A percentile compares a stretch with the other conserved stretches of the same genome.
Evolutionary conservation across 2,113 vertebrate species (phyloP).

Genomic region (Ciconia maguari): DNA sequence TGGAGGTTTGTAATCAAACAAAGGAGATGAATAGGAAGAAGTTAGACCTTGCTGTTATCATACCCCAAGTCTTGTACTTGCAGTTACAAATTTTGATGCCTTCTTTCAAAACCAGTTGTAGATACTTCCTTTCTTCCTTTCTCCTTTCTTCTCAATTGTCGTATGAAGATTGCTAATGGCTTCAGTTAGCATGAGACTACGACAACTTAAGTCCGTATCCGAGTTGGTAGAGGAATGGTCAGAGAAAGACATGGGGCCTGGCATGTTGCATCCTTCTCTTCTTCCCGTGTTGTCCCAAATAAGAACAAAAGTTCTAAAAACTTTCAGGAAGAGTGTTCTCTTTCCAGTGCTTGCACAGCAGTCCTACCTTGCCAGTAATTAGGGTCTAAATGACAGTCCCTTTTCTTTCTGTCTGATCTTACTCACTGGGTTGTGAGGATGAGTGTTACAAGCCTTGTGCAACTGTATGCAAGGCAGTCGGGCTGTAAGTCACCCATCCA

Average conservation of each 20-base stretch:
- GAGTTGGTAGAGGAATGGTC: not conserved
- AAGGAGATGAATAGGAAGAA: not conserved
- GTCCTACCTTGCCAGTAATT: not conserved
- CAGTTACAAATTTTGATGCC: not conserved
- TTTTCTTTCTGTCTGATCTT: not conserved
- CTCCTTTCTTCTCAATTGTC: not conserved
- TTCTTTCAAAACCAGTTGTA: not conserved
- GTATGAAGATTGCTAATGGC: not conserved
- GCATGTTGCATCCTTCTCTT: not conserved
- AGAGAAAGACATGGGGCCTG: not conserved
- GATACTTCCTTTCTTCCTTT: not conserved
- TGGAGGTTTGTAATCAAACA: not conserved
- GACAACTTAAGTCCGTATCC: rapidly evolving
- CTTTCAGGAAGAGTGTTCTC: not conserved
- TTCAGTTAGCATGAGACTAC: not conserved
- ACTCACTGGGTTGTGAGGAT: not conserved
- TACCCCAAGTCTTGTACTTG: not conserved
- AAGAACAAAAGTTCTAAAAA: not conserved
- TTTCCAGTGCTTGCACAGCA: not conserved
- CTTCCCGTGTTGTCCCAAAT: not conserved
- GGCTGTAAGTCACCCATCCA: not conserved
- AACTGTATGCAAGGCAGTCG: rapidly evolving
- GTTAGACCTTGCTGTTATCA: not conserved
- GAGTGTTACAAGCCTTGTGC: not conserved
- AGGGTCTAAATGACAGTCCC: not conserved